A percentile compares a stretch with the other conserved stretches of the same genome.
phyloP scores from a whole-genome alignment of 1,140 invertebrate species.

The Spodoptera frugiperda region DNA sequence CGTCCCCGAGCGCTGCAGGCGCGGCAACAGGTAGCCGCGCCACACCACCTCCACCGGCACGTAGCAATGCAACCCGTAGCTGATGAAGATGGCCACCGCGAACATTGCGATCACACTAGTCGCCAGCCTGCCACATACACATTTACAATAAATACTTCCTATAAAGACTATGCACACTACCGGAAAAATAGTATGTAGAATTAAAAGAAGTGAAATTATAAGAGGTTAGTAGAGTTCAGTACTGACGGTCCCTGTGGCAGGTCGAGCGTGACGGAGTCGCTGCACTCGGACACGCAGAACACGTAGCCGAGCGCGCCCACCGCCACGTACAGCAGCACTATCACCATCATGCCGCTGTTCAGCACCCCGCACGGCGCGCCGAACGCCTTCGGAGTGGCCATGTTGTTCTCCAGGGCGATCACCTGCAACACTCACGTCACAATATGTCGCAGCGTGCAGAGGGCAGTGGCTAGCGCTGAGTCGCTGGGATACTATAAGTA shows the following conservation, averaged over 20 bases:
- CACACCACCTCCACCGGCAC: constrained; percentile 97
- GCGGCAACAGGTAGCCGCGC: constrained; percentile 89
- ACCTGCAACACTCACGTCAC: constrained; percentile 86
- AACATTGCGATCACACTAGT: constrained; percentile 94
- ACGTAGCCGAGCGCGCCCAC: constrained; percentile 95
- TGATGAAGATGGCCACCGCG: constrained; percentile 95
- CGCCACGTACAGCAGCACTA: constrained; percentile 90
- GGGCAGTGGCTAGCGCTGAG: too few relatives aligned
- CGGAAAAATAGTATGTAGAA: too few relatives aligned
- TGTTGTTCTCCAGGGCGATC: constrained; percentile 94
- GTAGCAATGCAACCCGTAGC: constrained; percentile 97
- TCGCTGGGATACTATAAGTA: too few relatives aligned
- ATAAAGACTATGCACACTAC: too few relatives aligned
- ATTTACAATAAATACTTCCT: too few relatives aligned
- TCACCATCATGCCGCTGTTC: constrained; percentile 92
- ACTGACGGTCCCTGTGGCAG: constrained; percentile 87
- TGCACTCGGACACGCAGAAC: constrained; percentile 89
- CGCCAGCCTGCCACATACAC: constrained; percentile 88
- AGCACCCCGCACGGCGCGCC: constrained; percentile 91
- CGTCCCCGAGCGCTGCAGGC: constrained; percentile 82
- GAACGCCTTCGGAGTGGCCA: constrained; percentile 92
- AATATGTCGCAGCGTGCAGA: too few relatives aligned
- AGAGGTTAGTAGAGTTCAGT: not conserved
- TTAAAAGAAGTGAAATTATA: not conserved
- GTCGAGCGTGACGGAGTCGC: constrained; percentile 91